These are phyloP conservation scores for Campopleginae sp. DNA, from an alignment of 2,888 invertebrate genomes.

Conservation along the genomic window DNA sequence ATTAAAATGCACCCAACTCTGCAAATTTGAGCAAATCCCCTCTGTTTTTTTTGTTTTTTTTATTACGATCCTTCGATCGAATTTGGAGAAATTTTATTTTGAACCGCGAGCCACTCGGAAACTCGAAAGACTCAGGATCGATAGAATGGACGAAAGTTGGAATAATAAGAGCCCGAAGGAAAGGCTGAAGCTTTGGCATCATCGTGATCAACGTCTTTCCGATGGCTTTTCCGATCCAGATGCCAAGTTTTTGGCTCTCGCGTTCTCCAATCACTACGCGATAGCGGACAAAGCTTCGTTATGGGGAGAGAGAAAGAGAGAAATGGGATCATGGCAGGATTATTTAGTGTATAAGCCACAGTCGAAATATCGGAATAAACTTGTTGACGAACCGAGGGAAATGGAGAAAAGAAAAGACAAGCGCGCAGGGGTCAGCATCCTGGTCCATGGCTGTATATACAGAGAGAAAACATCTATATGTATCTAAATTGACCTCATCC, in stretches of 20 bases:
- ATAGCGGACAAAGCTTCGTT: conserved; percentile 75
- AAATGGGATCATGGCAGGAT: conserved; percentile 78
- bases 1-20: too few relatives aligned
- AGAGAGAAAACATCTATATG: conserved; percentile 67
- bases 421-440: conserved; percentile 72
- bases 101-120: too few relatives aligned
- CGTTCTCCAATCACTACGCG: conserved; percentile 51
- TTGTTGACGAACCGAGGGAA: conserved; percentile 75
- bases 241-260: conserved; percentile 42
- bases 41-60: too few relatives aligned
- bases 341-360: conserved; percentile 68
- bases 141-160: background rate
- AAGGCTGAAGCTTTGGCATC: background rate
- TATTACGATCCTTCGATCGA: too few relatives aligned
- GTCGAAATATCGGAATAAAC: conserved; percentile 77
- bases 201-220: background rate
- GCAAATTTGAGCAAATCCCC: too few relatives aligned
- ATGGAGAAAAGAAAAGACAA: conserved; percentile 49
- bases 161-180: background rate
- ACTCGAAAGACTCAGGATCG: too few relatives aligned
- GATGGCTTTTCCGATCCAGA: conserved; percentile 28
- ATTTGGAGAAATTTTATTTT: too few relatives aligned
- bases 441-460: conserved; percentile 30
- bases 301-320: conserved; percentile 46
- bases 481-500: conserved; percentile 74